Evolutionary conservation across 2,888 invertebrate genomes (phyloP).

Genomic region (Pyrgus malvae): DNA sequence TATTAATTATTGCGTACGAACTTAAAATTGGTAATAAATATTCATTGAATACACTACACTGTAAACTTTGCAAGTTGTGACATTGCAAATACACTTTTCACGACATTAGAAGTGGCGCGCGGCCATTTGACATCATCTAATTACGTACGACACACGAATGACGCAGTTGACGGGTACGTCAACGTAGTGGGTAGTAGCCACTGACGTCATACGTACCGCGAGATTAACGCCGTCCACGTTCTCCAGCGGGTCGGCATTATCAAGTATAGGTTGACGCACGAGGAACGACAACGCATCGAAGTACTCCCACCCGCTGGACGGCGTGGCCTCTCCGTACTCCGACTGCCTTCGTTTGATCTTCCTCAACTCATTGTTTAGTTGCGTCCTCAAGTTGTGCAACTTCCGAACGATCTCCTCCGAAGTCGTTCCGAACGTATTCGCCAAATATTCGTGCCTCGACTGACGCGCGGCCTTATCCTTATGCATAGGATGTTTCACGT

Average conservation of each 20-base stretch:
- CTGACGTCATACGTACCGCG: slow-evolving; percentile 50
- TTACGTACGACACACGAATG: no score
- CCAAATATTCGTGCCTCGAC: slow-evolving; percentile 56
- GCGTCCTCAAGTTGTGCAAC: slow-evolving; percentile 68
- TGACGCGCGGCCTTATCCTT: slow-evolving; percentile 56
- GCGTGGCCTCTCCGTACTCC: slow-evolving; percentile 37
- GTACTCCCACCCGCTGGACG: slow-evolving; percentile 68
- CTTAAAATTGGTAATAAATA: no score
- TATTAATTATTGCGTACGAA: no score
- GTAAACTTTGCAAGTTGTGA: no score
- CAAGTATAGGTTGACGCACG: slow-evolving; percentile 50
- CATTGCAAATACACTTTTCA: no score
- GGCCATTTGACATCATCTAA: no score
- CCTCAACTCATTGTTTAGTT: slow-evolving; percentile 69
- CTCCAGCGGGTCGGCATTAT: slow-evolving; percentile 46
- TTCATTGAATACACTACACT: no score
- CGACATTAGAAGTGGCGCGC: no score
- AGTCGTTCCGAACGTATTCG: slow-evolving; percentile 61
- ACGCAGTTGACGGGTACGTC: background rate
- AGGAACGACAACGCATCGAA: slow-evolving; percentile 68
- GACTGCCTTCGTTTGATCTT: slow-evolving; percentile 61
- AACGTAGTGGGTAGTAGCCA: background rate
- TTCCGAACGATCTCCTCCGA: slow-evolving; percentile 67
- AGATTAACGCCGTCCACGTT: slow-evolving; percentile 61
- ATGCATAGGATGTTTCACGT: slow-evolving; percentile 55